phyloP scores from a whole-genome alignment of 2,888 invertebrate species.

The Watsonalla binaria region DNA sequence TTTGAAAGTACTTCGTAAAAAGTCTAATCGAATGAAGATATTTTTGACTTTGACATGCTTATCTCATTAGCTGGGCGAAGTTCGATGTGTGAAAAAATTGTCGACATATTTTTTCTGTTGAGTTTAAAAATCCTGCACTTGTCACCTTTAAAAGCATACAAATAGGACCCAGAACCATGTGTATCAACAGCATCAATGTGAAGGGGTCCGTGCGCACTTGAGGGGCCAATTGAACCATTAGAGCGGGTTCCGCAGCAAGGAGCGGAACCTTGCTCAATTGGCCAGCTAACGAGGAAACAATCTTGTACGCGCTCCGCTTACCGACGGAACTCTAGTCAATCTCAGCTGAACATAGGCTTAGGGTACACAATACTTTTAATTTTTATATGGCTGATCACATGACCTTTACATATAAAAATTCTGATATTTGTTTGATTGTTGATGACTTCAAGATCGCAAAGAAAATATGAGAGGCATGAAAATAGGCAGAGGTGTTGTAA shows the following conservation, averaged over 20 bases:
- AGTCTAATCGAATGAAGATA: too few relatives aligned
- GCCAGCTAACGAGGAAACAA: slow-evolving; percentile 74
- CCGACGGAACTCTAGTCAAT: slow-evolving; percentile 68
- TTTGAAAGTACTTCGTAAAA: too few relatives aligned
- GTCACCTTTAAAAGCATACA: not conserved
- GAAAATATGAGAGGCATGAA: too few relatives aligned
- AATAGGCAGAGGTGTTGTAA: too few relatives aligned
- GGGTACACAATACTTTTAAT: slow-evolving; percentile 22
- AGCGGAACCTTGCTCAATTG: slow-evolving; percentile 72
- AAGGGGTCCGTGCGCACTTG: slow-evolving; percentile 33
- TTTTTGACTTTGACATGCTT: too few relatives aligned
- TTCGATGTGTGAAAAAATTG: too few relatives aligned
- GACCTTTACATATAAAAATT: too few relatives aligned
- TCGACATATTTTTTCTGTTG: too few relatives aligned
- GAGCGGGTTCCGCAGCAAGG: slow-evolving; percentile 59
- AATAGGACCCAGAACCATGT: not conserved
- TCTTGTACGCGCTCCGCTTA: slow-evolving; percentile 76
- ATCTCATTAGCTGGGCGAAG: too few relatives aligned
- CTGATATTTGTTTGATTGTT: too few relatives aligned
- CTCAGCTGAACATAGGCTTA: slow-evolving; percentile 39
- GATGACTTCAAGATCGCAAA: too few relatives aligned
- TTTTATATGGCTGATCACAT: too few relatives aligned
- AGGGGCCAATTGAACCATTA: slow-evolving; percentile 58
- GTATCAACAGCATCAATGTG: not conserved
- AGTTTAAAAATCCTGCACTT: not conserved